Conservation (phyloP, 2,797 vertebrate species). For the Microctenopoma steveboyesi region DNA sequence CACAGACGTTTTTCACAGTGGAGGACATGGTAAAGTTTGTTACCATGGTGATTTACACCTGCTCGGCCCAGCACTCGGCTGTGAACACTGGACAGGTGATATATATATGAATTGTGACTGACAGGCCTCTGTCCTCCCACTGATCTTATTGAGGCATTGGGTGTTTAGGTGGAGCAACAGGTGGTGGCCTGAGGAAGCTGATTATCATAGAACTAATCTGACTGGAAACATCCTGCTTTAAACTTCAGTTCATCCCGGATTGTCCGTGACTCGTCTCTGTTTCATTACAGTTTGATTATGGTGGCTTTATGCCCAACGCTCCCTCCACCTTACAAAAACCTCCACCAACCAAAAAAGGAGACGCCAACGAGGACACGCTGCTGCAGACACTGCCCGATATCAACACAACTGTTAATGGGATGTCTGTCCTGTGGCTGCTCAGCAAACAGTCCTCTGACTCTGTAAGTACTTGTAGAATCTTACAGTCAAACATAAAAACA, state of each 20-base stretch:
- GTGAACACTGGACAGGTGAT: conserved; percentile 74
- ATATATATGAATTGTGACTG: too few species aligned
- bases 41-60: conserved; percentile 75
- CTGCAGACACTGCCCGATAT: conserved; percentile 52
- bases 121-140: too few species aligned
- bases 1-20: conserved; percentile 50
- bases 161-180: too few species aligned
- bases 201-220: too few species aligned
- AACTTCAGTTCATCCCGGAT: too few species aligned
- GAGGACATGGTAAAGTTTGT: conserved; percentile 64
- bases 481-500: too few species aligned
- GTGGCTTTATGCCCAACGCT: conserved; percentile 67
- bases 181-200: too few species aligned
- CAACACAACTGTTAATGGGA: conserved; percentile 41
- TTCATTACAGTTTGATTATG: conserved; percentile 53
- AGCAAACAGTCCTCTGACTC: conserved; percentile 60
- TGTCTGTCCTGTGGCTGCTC: conserved; percentile 58
- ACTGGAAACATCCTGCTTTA: too few species aligned
- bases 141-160: too few species aligned
- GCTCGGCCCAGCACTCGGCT: conserved; percentile 64
- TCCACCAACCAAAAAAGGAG: conserved; percentile 61
- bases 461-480: conserved; percentile 55
- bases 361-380: conserved; percentile 31
- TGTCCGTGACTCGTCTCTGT: not conserved
- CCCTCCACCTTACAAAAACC: conserved; percentile 47